These are phyloP conservation scores for Entomobrya proxima DNA, from an alignment of 2,888 invertebrate species.

Conservation along the genomic window DNA sequence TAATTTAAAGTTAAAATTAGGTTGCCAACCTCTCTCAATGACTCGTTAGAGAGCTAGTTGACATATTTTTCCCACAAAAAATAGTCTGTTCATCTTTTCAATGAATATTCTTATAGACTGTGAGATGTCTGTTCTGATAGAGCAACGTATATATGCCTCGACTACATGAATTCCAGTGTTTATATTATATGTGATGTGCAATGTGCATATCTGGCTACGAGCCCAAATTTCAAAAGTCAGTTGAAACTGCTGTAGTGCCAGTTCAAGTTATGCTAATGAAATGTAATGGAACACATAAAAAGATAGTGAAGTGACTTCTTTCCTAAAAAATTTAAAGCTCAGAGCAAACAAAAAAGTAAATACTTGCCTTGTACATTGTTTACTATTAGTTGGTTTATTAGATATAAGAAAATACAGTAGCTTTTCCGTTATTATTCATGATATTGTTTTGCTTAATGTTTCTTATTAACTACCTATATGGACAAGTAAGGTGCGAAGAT, in stretches of 20 bases:
- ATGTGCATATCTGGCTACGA: constrained; percentile 36
- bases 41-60: constrained; percentile 71
- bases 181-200: not conserved
- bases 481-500: no score
- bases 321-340: not conserved
- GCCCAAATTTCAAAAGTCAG: constrained; percentile 57
- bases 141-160: not conserved
- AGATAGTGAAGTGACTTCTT: not conserved
- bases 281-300: constrained; percentile 2
- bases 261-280: constrained; percentile 25
- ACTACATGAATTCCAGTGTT: not conserved
- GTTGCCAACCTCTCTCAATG: constrained; percentile 72
- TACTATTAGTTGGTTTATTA: no score
- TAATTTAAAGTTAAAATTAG: constrained; percentile 70
- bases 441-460: no score
- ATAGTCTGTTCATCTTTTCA: constrained; percentile 53
- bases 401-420: no score
- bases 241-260: not conserved
- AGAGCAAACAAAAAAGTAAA: not conserved
- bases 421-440: no score
- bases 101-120: not conserved
- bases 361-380: not conserved
- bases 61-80: constrained; percentile 70
- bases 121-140: no score
- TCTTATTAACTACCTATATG: no score